Base-by-base conservation (phyloP, 2,888 invertebrate genomes). In the Chaetoderma sp. region DNA sequence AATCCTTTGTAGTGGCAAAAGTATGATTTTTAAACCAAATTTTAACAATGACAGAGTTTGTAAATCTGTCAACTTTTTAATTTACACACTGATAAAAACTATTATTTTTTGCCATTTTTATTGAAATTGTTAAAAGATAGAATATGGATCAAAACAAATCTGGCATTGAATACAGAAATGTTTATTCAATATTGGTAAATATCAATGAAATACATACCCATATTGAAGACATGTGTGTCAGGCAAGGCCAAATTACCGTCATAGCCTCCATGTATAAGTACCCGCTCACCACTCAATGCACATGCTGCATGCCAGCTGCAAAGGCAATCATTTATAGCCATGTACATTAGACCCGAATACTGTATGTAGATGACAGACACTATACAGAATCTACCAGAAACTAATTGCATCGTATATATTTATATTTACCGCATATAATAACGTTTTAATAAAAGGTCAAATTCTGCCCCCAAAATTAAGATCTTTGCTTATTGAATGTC, bases 231-330 rank as follows among this genome's bases (percentile, higher is more conserved):
- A 65, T 77, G 79, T 32, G 80, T 72, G 63, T 84, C 85, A 42
- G 77, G 75, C 5, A 85, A 71, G 8, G 83, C 83, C 30, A 78
- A 60, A 64, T 84, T 74, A 8, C 84, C 84, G 68, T 84, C 82
- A 68, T 84, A 85, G 18, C 85, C 85, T 23, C 84, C 85, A 66
- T 84, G 83, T 42, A 85, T 83, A 47, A 84, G 69, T 21, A 85
- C 73, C n/a, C 83, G 67, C 54, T 78, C 76, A 4, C 76, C 76
- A 39, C 75, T 74, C 32, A 84, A 69, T 6, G 81, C 78, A 74
- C 80, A 79, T 0, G 82, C 79, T 5, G 79, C 78, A 74, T 81
- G 81, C 82, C 82, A 82, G 62, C 83, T 82, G 70, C 18, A 72
- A 73, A 30, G n/a, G n/a, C n/a, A n/a, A n/a, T n/a, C n/a, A n/a